These are phyloP conservation scores for Melipona bicolor DNA, from an alignment of 2,888 invertebrate genomes.

Conservation along the genomic window DNA sequence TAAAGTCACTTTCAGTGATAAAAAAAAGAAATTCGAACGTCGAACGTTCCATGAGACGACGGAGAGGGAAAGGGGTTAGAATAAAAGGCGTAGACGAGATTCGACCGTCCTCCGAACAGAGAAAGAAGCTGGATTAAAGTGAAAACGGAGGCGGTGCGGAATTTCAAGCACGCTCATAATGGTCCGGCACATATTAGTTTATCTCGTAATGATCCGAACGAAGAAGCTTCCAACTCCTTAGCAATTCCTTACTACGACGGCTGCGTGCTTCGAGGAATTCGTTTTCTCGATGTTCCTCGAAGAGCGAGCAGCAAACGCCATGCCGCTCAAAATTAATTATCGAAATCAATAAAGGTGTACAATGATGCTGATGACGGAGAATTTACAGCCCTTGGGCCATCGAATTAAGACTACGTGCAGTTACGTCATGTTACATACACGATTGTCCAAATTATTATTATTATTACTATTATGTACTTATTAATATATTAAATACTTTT, in stretches of 20 bases:
- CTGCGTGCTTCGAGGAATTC: slow-evolving; percentile 41
- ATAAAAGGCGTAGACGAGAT: slow-evolving; percentile 9
- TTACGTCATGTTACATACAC: neutral
- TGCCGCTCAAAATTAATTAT: slow-evolving; percentile 35
- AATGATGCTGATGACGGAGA: neutral
- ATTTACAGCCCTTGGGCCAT: neutral
- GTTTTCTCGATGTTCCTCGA: neutral
- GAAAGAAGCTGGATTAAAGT: slow-evolving; percentile 27
- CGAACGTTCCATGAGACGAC: neutral
- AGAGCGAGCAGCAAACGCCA: neutral
- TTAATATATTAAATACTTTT: too few relatives aligned
- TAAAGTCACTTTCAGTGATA: too few relatives aligned
- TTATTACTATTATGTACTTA: too few relatives aligned
- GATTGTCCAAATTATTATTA: neutral
- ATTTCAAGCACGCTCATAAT: slow-evolving; percentile 65
- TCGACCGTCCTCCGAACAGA: neutral
- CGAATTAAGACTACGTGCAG: neutral
- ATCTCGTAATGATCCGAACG: slow-evolving; percentile 61
- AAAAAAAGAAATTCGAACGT: neutral
- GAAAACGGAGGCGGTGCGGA: slow-evolving; percentile 34
- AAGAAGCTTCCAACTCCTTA: slow-evolving; percentile 16
- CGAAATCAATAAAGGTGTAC: neutral
- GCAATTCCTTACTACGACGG: slow-evolving; percentile 23
- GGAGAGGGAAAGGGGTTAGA: neutral
- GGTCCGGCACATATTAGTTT: slow-evolving; percentile 65